Evolutionary conservation across 2,888 invertebrate species (phyloP).

Genomic region (Andrena fulva): DNA sequence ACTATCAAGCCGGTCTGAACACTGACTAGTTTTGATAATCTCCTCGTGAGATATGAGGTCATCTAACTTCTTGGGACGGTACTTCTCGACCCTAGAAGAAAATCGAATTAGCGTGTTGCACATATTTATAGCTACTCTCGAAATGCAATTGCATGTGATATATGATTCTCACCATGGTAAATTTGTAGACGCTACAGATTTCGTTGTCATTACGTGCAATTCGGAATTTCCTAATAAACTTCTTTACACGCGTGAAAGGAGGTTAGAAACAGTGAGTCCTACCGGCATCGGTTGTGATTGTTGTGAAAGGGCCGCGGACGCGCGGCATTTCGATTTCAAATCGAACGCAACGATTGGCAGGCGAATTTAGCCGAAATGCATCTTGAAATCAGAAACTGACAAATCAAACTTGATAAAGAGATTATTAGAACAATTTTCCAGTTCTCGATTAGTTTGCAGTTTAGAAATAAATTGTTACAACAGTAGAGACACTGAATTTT

Average conservation of each 20-base stretch:
- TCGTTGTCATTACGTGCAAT: conserved; percentile 47
- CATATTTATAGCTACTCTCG: neutral
- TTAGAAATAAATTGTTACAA: too few species aligned
- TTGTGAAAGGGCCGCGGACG: neutral
- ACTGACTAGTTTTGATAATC: conserved; percentile 97
- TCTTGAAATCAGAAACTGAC: neutral
- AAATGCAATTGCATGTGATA: conserved; percentile 20
- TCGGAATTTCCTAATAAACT: neutral
- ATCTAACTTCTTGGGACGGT: conserved; percentile 95
- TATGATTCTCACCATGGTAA: conserved; percentile 87
- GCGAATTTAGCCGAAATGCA: neutral
- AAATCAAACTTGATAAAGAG: conserved; percentile 3
- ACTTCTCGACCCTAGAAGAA: conserved; percentile 96
- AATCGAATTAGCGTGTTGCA: neutral
- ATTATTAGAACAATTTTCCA: too few species aligned
- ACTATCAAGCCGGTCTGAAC: neutral
- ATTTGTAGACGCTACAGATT: conserved; percentile 82
- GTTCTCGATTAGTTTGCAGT: too few species aligned
- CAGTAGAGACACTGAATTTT: too few species aligned
- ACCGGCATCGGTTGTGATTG: neutral
- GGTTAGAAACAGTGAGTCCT: conserved; percentile 46
- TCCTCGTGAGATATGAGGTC: conserved; percentile 99
- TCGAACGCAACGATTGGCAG: conserved; percentile 2
- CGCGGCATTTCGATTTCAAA: conserved; percentile 19
- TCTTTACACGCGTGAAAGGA: neutral